phyloP scores from a whole-genome alignment of 2,797 vertebrate species.

The Danionella dracula region DNA sequence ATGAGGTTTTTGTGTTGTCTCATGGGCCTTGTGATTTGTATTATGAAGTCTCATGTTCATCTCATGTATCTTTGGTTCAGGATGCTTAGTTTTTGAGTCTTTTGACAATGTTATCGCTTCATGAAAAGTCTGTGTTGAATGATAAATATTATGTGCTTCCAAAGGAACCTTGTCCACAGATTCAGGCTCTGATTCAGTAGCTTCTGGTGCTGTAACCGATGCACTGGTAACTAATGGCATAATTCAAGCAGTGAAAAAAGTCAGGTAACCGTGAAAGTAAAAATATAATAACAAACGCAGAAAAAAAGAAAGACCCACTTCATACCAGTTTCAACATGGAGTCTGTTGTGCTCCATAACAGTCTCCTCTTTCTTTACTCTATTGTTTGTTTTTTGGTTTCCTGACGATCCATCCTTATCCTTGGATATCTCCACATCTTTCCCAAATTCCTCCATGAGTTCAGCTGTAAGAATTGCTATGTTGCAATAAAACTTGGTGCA shows the following conservation, averaged over 20 bases:
- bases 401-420: not conserved
- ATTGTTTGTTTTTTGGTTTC: not conserved
- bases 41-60: too few species aligned
- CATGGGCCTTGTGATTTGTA: too few species aligned
- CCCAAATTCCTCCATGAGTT: constrained; percentile 16
- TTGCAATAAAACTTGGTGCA: not conserved
- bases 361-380: constrained; percentile 9
- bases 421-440: not conserved
- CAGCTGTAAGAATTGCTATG: not conserved
- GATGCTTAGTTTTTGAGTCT: too few species aligned
- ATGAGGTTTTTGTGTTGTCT: too few species aligned
- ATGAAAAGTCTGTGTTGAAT: too few species aligned
- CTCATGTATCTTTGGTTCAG: too few species aligned
- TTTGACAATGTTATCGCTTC: too few species aligned
- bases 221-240: not conserved
- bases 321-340: constrained; percentile 10
- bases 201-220: not conserved
- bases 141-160: not conserved
- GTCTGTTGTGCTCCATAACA: not conserved
- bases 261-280: too few species aligned
- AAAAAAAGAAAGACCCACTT: not conserved
- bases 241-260: too few species aligned
- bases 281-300: not conserved
- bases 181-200: not conserved
- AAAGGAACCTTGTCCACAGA: not conserved